Percentiles rank a stretch among this genome's conserved stretches.
Conservation (phyloP, 2,888 invertebrate species). For the Pterostichus madidus region DNA sequence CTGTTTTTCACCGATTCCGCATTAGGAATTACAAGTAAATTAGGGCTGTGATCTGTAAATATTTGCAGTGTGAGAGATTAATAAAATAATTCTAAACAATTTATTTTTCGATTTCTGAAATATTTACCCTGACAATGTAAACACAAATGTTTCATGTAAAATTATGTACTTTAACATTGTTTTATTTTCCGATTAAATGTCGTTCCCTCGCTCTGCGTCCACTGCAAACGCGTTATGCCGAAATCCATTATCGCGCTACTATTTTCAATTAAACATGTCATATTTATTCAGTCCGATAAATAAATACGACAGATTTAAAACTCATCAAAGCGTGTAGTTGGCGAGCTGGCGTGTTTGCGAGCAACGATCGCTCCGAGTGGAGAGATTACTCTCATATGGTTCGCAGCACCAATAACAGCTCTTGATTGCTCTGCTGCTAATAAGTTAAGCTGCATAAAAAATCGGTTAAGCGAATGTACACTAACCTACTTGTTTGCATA, state of each 20-base stretch:
- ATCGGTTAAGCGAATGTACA: constrained; percentile 49
- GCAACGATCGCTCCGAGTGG: not conserved
- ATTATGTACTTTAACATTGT: constrained; percentile 55
- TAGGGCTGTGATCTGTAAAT: constrained; percentile 42
- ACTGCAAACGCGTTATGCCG: constrained; percentile 16
- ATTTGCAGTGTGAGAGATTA: constrained; percentile 27
- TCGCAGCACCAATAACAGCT: not conserved
- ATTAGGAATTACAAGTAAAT: constrained; percentile 37
- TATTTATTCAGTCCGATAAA: constrained; percentile 66
- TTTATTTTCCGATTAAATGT: constrained; percentile 49
- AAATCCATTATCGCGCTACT: constrained; percentile 62
- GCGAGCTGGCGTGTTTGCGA: constrained; percentile 29
- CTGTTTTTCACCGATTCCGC: not conserved
- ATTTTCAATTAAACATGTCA: constrained; percentile 65
- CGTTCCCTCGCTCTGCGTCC: not conserved
- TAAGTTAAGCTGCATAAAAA: constrained; percentile 64
- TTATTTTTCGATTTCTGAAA: constrained; percentile 55
- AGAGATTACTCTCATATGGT: constrained; percentile 25
- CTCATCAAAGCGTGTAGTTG: constrained; percentile 62
- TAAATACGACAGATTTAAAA: constrained; percentile 67
- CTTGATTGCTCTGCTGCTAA: constrained; percentile 18
- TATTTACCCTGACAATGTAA: constrained; percentile 46
- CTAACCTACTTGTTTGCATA: constrained; percentile 64
- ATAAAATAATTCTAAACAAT: constrained; percentile 54
- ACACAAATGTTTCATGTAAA: constrained; percentile 48